phyloP scores from a whole-genome alignment of 2,797 vertebrate species.

The Tragopan temminckii region DNA sequence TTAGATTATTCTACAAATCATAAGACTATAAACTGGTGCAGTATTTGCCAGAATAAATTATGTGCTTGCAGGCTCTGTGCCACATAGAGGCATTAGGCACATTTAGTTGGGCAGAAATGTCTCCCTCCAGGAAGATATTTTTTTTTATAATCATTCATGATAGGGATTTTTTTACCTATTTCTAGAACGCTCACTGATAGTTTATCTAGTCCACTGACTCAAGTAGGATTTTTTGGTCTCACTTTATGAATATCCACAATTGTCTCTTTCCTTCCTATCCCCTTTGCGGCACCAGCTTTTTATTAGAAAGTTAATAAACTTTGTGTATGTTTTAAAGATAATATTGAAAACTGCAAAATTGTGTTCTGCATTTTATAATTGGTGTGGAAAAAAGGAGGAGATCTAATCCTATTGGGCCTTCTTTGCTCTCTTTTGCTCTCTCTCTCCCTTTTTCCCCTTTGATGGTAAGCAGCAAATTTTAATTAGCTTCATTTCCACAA shows the following conservation, averaged over 20 bases:
- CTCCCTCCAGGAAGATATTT: background rate
- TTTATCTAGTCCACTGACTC: slow-evolving; percentile 19
- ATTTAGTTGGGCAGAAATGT: background rate
- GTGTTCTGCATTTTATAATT: slow-evolving; percentile 72
- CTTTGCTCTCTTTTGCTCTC: slow-evolving; percentile 27
- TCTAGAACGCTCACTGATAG: background rate
- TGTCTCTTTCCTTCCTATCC: slow-evolving; percentile 1
- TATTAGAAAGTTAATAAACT: slow-evolving; percentile 73
- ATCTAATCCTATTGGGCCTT: slow-evolving; percentile 68
- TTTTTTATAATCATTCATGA: background rate
- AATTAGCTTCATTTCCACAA: slow-evolving; percentile 77
- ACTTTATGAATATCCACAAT: background rate
- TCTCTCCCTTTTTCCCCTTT: slow-evolving; percentile 54
- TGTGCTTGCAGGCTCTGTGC: background rate
- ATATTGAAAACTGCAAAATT: slow-evolving; percentile 63
- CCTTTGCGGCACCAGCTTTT: slow-evolving; percentile 40
- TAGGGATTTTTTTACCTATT: background rate
- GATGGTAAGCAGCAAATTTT: slow-evolving; percentile 75
- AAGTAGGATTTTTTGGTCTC: background rate
- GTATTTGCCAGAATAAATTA: background rate
- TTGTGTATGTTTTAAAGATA: slow-evolving; percentile 67
- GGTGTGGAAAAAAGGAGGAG: slow-evolving; percentile 67
- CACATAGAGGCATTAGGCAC: background rate
- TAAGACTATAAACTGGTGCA: background rate
- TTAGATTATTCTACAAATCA: background rate